Evolutionary conservation across 2,888 invertebrate species (phyloP), one percentile per base, ranked within the genome.

Genomic region (Drosophila pseudotakahashii): DNA sequence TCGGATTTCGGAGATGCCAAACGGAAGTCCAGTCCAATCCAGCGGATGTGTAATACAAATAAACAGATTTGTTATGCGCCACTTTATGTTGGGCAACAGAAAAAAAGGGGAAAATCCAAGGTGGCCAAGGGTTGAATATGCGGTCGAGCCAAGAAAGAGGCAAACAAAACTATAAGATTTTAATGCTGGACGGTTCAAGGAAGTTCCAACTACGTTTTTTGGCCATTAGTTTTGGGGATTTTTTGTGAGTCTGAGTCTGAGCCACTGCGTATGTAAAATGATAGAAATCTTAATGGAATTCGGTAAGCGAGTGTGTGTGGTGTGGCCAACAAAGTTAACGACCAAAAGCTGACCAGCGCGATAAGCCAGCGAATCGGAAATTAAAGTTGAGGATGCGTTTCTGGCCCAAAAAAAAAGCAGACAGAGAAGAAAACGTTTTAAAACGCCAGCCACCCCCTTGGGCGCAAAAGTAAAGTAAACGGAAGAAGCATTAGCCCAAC

Each of bases 21-120:
- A 60, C 75, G 80, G 78, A 80, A 71, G 73, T 77, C 60, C 63
- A 55, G 62, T 45, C 62, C 57, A 57, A 44, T 39, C 44, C 45
- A 57, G 30, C 78, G 86, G 81, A 85, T 77, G 77, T 71, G 50
- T 55, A 72, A 73, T 70, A 79, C 83, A 86, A 84, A 81, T 87
- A 89, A 88, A 89, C 88, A 88, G 85, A 89, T 89, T 89, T 85
- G 86, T 86, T 88, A 88, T 89, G 88, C 86, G 73, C 76, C 85
- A 81, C 81, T 89, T 88, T 81, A 86, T 83, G 86, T 74, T 86
- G 82, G 79, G 86, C 76, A 79, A 34, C 32, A 7, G 34, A 14
- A 34, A 34, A 19, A 32, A 16, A 2, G 19, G 16, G 16, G 10
- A 39, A 34, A 26, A 19, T 19, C 19, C 19, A 19, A 61, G 53